Percentiles rank a stretch among this genome's conserved stretches.
phyloP scores from a whole-genome alignment of 2,888 invertebrate genomes.

The Coelinius sp. region DNA sequence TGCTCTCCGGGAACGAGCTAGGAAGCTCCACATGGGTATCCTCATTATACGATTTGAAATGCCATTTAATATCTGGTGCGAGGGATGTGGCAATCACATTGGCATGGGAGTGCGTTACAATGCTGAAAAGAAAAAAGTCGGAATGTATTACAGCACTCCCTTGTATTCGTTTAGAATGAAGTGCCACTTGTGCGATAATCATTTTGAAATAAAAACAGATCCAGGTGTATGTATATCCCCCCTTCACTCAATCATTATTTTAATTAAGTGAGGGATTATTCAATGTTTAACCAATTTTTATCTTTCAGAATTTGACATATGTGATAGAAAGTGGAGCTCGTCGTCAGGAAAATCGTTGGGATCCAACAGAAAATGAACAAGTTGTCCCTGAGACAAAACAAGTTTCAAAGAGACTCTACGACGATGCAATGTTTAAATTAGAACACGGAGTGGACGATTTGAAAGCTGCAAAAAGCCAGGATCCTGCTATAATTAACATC shows the following conservation, averaged over 20 bases:
- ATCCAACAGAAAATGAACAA: conserved; percentile 95
- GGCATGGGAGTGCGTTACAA: conserved; percentile 99
- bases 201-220: conserved; percentile 98
- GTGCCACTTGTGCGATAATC: conserved; percentile 97
- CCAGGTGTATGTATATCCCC: conserved; percentile 81
- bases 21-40: conserved; percentile 96
- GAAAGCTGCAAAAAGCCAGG: conserved; percentile 78
- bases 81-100: conserved; percentile 97
- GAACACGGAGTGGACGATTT: conserved; percentile 92
- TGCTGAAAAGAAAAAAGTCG: conserved; percentile 92
- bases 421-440: conserved; percentile 98
- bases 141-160: conserved; percentile 98
- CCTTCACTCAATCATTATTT: neutral
- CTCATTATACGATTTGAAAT: conserved; percentile 98
- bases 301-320: conserved; percentile 92
- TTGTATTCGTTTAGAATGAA: conserved; percentile 99
- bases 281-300: neutral
- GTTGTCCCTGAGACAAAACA: conserved; percentile 93
- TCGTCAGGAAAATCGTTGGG: conserved; percentile 98
- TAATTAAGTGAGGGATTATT: neutral
- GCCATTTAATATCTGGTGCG: conserved; percentile 99
- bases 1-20: conserved; percentile 94
- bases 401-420: conserved; percentile 88
- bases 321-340: conserved; percentile 94
- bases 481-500: conserved; percentile 82